phyloP scores from a whole-genome alignment of 2,888 invertebrate species.

The Octodonta nipae region DNA sequence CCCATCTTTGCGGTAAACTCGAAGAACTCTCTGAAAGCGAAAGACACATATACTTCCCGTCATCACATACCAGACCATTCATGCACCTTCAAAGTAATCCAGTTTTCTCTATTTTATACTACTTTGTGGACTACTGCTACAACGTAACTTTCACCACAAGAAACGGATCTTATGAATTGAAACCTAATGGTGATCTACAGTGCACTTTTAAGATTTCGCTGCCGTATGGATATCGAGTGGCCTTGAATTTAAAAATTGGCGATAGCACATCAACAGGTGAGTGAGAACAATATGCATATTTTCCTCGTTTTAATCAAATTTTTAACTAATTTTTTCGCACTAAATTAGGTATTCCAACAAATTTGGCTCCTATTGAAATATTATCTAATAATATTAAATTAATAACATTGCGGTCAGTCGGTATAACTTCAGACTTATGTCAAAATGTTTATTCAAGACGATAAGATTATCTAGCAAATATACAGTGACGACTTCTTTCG shows the following conservation, averaged over 20 bases:
- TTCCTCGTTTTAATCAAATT: too few relatives aligned
- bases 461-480: too few relatives aligned
- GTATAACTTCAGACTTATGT: too few relatives aligned
- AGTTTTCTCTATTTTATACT: conserved; percentile 52
- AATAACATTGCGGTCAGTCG: too few relatives aligned
- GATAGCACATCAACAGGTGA: too few relatives aligned
- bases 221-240: conserved; percentile 56
- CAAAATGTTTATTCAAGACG: too few relatives aligned
- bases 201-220: conserved; percentile 58
- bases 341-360: too few relatives aligned
- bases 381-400: too few relatives aligned
- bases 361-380: too few relatives aligned
- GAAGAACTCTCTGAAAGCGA: conserved; percentile 50
- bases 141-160: conserved; percentile 50
- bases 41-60: conserved; percentile 47
- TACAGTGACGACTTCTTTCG: too few relatives aligned
- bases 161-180: conserved; percentile 53
- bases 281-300: too few relatives aligned
- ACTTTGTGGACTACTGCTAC: conserved; percentile 58
- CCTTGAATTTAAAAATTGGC: conserved; percentile 47
- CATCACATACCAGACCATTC: conserved; percentile 28
- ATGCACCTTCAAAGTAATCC: conserved; percentile 49
- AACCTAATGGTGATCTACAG: conserved; percentile 42
- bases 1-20: conserved; percentile 42
- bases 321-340: too few relatives aligned